Evolutionary conservation across 2,797 vertebrate species (phyloP), one percentile per base, ranked within the genome.

Genomic region (Cossypha dichroa): DNA sequence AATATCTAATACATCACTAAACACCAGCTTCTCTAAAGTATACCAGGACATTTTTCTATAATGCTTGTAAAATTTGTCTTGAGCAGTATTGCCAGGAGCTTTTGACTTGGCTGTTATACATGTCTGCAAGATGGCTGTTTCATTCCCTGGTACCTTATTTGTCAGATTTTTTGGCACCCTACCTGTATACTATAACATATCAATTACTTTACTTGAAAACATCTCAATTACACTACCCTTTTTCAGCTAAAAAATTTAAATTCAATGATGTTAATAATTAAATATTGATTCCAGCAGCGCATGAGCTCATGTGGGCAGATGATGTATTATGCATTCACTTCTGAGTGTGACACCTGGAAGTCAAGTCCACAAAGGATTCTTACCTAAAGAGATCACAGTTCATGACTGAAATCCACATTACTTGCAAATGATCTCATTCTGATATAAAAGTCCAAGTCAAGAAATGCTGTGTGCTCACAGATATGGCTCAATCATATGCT

Each of bases 11-110:
- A 93, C 62, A 90, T 96, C 90, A 94, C 81, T 72, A 91, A 69
- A 49, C 63, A 79, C 54, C 41, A 87, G 73, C 74, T 94, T 91
- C 90, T 95, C 56, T 91, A 89, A 97, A 96, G 63, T 41, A 86
- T 16, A 67, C 46, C 38, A 85, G 40, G 85, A 90, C 45, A 93
- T 87, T 94, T 96, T 96, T 83, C 86, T 95, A 52, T 82, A 90
- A 82, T 94, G 84, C 76, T 96, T 97, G 97, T 75, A 90, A 97
- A 96, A 93, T 95, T 79, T 91, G 60, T 97, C 62, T 95, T 96
- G 92, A 97, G 96, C 96, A 84, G 88, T 77, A 78, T 94, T 97
- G 55, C 88, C 91, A 96, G 70, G 49, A 97, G 94, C 69, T 88
- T 95, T 92, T 91, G 83, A 69, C 64, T 96, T 75, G n/a, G 70